These are phyloP conservation scores for Brachyptera risi DNA, from an alignment of 2,888 invertebrate genomes.

Conservation along the genomic window DNA sequence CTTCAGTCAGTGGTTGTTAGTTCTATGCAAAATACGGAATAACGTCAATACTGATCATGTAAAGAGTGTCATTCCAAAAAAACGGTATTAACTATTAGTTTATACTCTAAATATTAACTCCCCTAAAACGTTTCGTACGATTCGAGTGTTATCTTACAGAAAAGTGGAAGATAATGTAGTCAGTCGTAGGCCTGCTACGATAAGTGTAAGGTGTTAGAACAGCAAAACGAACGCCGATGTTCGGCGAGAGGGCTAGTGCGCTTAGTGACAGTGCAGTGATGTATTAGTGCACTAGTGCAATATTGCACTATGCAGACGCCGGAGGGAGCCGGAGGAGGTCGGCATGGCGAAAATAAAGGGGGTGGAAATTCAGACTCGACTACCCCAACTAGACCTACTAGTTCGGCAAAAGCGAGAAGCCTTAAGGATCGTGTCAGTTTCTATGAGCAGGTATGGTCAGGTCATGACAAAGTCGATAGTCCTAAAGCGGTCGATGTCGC, in stretches of 20 bases:
- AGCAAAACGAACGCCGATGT: too few relatives aligned
- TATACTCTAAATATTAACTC: too few relatives aligned
- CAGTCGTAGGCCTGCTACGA: too few relatives aligned
- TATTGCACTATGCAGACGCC: slow-evolving; percentile 15
- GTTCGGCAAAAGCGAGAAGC: slow-evolving; percentile 44
- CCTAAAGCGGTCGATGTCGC: slow-evolving; percentile 49
- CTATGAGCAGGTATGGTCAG: slow-evolving; percentile 73
- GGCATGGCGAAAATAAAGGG: slow-evolving; percentile 4
- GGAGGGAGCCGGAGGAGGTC: not conserved
- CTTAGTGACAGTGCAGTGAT: not conserved
- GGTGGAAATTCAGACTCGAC: slow-evolving; percentile 24
- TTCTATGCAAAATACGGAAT: too few relatives aligned
- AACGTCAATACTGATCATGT: not conserved
- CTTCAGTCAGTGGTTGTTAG: too few relatives aligned
- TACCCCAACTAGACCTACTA: slow-evolving; percentile 32
- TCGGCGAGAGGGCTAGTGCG: not conserved
- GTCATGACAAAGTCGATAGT: slow-evolving; percentile 26
- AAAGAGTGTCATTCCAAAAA: not conserved
- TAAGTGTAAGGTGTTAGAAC: too few relatives aligned
- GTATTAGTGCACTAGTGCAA: not conserved
- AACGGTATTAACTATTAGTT: too few relatives aligned
- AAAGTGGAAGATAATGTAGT: too few relatives aligned
- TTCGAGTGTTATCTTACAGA: too few relatives aligned
- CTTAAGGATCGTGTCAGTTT: slow-evolving; percentile 71
- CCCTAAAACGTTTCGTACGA: too few relatives aligned